A percentile compares a stretch with the other conserved stretches of the same genome.
These are phyloP conservation scores for Sebastiscus albofasciatus DNA, from an alignment of 2,797 vertebrate genomes.

Conservation along the genomic window DNA sequence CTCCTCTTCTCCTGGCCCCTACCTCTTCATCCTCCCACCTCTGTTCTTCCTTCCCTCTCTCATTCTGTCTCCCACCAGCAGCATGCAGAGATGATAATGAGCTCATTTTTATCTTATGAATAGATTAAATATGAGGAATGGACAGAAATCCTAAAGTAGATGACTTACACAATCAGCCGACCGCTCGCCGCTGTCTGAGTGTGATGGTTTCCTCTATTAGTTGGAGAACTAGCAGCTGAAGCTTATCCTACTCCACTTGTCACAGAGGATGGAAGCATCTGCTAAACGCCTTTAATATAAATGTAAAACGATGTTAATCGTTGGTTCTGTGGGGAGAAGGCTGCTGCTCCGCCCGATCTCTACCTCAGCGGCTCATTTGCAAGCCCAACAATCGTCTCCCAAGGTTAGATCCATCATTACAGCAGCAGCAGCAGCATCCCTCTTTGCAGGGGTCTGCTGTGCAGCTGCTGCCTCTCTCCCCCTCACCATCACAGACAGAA, in stretches of 20 bases:
- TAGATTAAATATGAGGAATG: not conserved
- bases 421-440: constrained; percentile 22
- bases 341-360: constrained; percentile 31
- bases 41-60: not conserved
- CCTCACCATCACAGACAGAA: constrained; percentile 72
- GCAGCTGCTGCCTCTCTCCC: constrained; percentile 40
- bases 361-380: constrained; percentile 51
- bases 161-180: not conserved
- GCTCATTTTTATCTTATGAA: not conserved
- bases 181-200: not conserved
- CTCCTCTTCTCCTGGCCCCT: not conserved
- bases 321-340: constrained; percentile 37
- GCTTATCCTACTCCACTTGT: not conserved
- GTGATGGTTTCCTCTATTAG: not conserved
- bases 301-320: constrained; percentile 65
- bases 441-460: constrained; percentile 34
- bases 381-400: constrained; percentile 49
- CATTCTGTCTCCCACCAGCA: constrained; percentile 2
- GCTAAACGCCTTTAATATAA: constrained; percentile 44
- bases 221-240: constrained; percentile 1
- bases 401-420: constrained; percentile 68
- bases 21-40: not conserved
- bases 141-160: not conserved
- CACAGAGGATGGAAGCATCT: constrained; percentile 25
- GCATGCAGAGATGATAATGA: constrained; percentile 13